Evolutionary conservation across 2,888 invertebrate genomes (phyloP).

Genomic region (Plutella xylostella): DNA sequence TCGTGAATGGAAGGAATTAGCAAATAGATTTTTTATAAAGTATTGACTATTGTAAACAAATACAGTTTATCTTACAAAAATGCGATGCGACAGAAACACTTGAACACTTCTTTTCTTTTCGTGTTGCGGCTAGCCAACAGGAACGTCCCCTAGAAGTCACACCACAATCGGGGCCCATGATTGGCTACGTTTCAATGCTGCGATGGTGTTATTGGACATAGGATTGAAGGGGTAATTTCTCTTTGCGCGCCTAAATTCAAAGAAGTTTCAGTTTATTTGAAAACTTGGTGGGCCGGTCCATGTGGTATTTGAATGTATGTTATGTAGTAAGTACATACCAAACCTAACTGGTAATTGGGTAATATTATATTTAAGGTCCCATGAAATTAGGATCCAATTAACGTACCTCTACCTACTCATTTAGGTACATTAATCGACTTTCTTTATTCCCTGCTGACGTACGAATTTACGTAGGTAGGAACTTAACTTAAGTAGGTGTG

Average conservation of each 20-base stretch:
- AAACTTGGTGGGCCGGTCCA: too few relatives aligned
- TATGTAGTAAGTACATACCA: too few relatives aligned
- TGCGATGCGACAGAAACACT: too few relatives aligned
- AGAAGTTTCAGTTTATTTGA: too few relatives aligned
- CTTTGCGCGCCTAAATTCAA: conserved; percentile 6
- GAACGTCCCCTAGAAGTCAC: conserved; percentile 59
- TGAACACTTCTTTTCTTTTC: too few relatives aligned
- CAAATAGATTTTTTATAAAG: not conserved
- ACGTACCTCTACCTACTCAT: too few relatives aligned
- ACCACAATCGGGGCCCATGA: conserved; percentile 49
- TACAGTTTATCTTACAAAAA: conserved; percentile 32
- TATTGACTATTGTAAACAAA: conserved; percentile 3
- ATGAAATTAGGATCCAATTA: too few relatives aligned
- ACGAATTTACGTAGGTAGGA: not conserved
- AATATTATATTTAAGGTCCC: too few relatives aligned
- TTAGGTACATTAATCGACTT: too few relatives aligned
- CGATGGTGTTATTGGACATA: conserved; percentile 37
- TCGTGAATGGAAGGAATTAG: not conserved
- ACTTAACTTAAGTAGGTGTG: not conserved
- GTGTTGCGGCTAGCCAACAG: conserved; percentile 25
- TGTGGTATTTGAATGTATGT: too few relatives aligned
- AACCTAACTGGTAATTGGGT: too few relatives aligned
- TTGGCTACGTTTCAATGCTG: conserved; percentile 34
- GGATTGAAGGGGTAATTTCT: conserved; percentile 6
- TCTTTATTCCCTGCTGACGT: not conserved